Evolutionary conservation across 2,888 invertebrate species (phyloP).

Genomic region (Bugulina stolonifera): DNA sequence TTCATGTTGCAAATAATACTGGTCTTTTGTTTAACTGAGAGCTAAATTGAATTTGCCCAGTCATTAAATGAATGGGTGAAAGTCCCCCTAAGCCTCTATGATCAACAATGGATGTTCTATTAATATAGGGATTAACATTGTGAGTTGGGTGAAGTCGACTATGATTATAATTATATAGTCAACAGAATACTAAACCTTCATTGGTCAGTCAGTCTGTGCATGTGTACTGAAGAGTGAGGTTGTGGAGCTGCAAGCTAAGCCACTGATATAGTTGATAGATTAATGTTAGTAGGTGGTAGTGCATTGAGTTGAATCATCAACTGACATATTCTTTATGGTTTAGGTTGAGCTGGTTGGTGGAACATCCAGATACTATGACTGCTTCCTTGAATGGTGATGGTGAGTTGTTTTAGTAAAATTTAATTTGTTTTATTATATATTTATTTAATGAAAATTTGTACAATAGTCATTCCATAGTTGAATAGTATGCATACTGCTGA

Average conservation of each 20-base stretch:
- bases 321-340: neutral
- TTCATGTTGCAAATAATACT: constrained; percentile 1
- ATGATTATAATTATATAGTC: neutral
- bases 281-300: constrained; percentile 22
- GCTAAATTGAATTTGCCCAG: neutral
- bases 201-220: constrained; percentile 22
- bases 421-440: too few relatives aligned
- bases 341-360: neutral
- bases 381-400: constrained; percentile 25
- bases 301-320: constrained; percentile 7
- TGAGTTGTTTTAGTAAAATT: constrained; percentile 7
- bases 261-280: constrained; percentile 13
- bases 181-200: neutral
- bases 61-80: neutral
- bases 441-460: too few relatives aligned
- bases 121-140: constrained; percentile 22
- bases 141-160: neutral
- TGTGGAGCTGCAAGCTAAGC: constrained; percentile 1
- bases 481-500: too few relatives aligned
- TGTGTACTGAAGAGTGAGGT: constrained; percentile 9
- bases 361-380: neutral
- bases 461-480: too few relatives aligned
- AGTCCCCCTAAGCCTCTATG: neutral
- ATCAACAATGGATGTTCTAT: constrained; percentile 19
- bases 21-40: constrained; percentile 10